phyloP scores from a whole-genome alignment of 2,888 invertebrate species.

The Stenichneumon culpator region DNA sequence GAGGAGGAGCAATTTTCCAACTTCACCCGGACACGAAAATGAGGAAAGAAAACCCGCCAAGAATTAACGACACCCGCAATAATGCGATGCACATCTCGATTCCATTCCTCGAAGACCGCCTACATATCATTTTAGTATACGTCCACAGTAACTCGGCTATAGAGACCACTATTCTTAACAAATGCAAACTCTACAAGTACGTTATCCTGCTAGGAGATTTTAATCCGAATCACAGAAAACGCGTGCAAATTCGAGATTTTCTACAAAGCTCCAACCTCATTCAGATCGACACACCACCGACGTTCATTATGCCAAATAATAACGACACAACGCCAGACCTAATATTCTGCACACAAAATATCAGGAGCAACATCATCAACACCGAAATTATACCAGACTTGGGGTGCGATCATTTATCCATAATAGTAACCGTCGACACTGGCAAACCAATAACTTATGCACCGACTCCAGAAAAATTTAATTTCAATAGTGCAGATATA shows the following conservation, averaged over 20 bases:
- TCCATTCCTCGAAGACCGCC: slow-evolving; percentile 7
- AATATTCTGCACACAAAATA: slow-evolving; percentile 10
- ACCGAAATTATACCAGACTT: slow-evolving; percentile 15
- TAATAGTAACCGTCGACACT: background rate
- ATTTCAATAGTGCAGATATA: slow-evolving; percentile 14
- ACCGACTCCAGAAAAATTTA: background rate
- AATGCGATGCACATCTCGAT: slow-evolving; percentile 14
- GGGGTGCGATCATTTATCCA: slow-evolving; percentile 19
- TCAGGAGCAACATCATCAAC: slow-evolving; percentile 12
- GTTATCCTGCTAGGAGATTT: background rate
- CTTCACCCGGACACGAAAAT: background rate
- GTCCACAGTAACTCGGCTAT: slow-evolving; percentile 9
- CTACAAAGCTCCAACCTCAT: slow-evolving; percentile 1
- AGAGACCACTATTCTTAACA: slow-evolving; percentile 11
- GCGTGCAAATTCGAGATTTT: background rate
- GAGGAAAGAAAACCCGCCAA: slow-evolving; percentile 31
- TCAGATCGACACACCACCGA: slow-evolving; percentile 17
- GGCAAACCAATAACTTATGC: background rate
- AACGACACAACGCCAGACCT: slow-evolving; percentile 16
- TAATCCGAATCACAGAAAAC: slow-evolving; percentile 14
- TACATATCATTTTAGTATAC: background rate
- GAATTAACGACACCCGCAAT: slow-evolving; percentile 14
- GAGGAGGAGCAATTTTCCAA: slow-evolving; percentile 26
- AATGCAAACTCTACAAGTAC: slow-evolving; percentile 25
- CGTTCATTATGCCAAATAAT: slow-evolving; percentile 28